phyloP scores from a whole-genome alignment of 64 coral and sea anemone genomes.

The Platygyra sinensis region DNA sequence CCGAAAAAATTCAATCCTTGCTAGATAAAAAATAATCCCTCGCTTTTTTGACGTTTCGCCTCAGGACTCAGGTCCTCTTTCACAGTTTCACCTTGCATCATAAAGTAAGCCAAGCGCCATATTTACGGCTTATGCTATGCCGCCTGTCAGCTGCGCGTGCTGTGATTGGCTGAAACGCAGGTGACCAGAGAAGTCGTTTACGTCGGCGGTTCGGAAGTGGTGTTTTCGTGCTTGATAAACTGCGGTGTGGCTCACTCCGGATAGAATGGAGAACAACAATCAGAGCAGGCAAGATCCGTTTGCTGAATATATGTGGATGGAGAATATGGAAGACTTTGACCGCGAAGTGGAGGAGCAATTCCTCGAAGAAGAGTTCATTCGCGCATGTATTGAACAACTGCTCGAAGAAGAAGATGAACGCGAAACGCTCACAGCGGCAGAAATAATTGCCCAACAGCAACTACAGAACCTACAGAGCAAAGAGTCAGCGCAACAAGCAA shows the following conservation, averaged over 20 bases:
- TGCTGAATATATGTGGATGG: constrained; percentile 85
- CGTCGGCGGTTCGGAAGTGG: constrained; percentile 41
- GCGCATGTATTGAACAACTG: constrained; percentile 91
- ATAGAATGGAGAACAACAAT: constrained; percentile 61
- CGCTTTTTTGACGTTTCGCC: background rate
- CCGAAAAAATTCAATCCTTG: background rate
- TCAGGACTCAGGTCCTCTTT: too few species aligned
- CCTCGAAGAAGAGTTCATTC: constrained; percentile 91
- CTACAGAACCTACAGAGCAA: constrained; percentile 75
- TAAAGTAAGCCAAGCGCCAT: constrained; percentile 63
- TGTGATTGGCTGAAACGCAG: constrained; percentile 86
- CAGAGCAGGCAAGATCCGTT: constrained; percentile 59
- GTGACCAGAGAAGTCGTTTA: constrained; percentile 63
- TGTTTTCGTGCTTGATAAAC: constrained; percentile 39
- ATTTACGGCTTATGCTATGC: constrained; percentile 91
- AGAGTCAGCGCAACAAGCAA: constrained; percentile 44
- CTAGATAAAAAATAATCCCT: background rate
- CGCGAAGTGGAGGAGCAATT: constrained; percentile 76
- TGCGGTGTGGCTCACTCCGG: background rate
- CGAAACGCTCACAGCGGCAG: constrained; percentile 83
- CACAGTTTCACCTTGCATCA: constrained; percentile 68
- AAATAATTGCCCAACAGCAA: constrained; percentile 73
- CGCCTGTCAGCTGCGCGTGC: constrained; percentile 39
- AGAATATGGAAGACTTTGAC: constrained; percentile 84
- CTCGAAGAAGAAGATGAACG: constrained; percentile 95